Evolutionary conservation across 2,888 invertebrate species (phyloP), one percentile per base, ranked within the genome.

Genomic region (Bombylius discolor): DNA sequence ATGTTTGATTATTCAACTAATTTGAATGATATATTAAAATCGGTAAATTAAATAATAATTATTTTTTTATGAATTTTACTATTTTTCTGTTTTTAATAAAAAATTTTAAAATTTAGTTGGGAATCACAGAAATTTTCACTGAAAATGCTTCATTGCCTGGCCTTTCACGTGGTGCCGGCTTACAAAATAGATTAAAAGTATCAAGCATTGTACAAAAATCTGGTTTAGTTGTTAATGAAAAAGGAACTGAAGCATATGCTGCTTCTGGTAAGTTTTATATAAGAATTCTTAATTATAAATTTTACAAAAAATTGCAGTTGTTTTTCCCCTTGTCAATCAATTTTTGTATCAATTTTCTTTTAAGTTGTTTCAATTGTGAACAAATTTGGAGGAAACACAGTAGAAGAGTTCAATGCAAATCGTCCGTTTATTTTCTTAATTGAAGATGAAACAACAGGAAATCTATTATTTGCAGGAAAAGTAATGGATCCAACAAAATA

Each of bases 401-500:
- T 74, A 5, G 70, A 75, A 56, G 78, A 80, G 55, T 84, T 90
- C 67, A 76, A 81, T 48, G 88, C 82, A 3, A 81, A 83, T 67
- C 84, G 81, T 60, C 89, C 89, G 0, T 90, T 89, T 74, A 66
- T 89, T 53, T 88, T 89, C 74, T 85, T 85, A 70, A 85, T 90
- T 59, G 85, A 87, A 67, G 89, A 89, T 63, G 85, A 86, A 64
- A 73, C 75, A 1, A 84, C 82, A 0, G 81, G 83, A n/a, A 85
- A 85, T 45, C 78, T 88, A 51, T 71, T 89, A 33, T 88, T 87
- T 71, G 81, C 85, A 39, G 89, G 89, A 42, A 81, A 84, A 69
- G 80, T 89, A 3, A 75, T 79, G 32, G 80, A 86, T 69, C 89
- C 89, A 1, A 65, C 73, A 2, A 56, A 57, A 49, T 62, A 64